A percentile compares a stretch with the other conserved stretches of the same genome.
Conservation (phyloP, 2,113 vertebrate genomes). For the Rutilus rutilus region DNA sequence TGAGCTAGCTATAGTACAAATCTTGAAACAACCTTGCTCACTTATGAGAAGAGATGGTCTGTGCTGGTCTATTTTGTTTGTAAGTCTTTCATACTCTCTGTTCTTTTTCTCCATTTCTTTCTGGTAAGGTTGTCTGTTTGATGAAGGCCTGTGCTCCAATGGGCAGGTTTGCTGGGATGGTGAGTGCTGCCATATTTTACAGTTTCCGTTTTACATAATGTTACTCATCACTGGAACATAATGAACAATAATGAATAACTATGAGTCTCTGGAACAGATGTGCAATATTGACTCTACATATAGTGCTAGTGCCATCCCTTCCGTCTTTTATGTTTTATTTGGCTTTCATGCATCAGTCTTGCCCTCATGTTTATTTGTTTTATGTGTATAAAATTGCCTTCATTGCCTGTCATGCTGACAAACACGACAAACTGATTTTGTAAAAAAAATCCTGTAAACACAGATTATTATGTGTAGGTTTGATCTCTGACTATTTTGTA, state of each 20-base stretch:
- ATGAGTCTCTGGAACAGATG: not conserved
- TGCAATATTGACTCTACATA: not conserved
- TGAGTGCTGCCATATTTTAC: constrained; percentile 45
- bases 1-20: not conserved
- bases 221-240: not conserved
- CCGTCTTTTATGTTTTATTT: not conserved
- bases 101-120: not conserved
- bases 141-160: constrained; percentile 48
- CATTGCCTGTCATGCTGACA: not conserved
- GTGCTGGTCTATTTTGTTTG: not conserved
- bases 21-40: not conserved
- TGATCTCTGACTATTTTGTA: not conserved
- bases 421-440: not conserved
- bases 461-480: not conserved
- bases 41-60: not conserved
- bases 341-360: not conserved
- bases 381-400: not conserved
- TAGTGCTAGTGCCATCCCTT: not conserved
- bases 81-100: not conserved
- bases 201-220: constrained; percentile 2
- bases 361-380: not conserved
- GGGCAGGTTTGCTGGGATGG: constrained; percentile 56
- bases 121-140: constrained; percentile 57
- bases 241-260: not conserved
- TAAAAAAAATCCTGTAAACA: not conserved